phyloP scores from a whole-genome alignment of 2,797 vertebrate species.

The Botia kubotai region DNA sequence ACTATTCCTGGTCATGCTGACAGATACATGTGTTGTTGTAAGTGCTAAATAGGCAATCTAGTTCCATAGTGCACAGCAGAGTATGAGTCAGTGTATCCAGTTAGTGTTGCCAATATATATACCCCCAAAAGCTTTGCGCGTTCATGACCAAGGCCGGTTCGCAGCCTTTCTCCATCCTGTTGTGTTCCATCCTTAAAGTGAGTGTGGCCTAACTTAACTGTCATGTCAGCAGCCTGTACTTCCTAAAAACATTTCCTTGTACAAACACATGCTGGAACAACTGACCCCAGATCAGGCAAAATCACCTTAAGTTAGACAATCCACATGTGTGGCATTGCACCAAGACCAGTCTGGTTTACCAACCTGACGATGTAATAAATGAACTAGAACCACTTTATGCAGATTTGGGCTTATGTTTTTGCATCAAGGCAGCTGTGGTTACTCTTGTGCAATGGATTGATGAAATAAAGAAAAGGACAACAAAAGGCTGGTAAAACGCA shows the following conservation, averaged over 20 bases:
- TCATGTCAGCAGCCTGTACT: slow-evolving; percentile 80
- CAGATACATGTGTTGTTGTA: slow-evolving; percentile 51
- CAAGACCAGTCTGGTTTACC: slow-evolving; percentile 65
- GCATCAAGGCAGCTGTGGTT: slow-evolving; percentile 55
- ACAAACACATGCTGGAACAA: slow-evolving; percentile 64
- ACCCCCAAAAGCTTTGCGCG: slow-evolving; percentile 60
- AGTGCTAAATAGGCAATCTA: slow-evolving; percentile 51
- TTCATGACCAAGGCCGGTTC: slow-evolving; percentile 66
- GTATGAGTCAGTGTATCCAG: slow-evolving; percentile 58
- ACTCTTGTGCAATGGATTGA: slow-evolving; percentile 21
- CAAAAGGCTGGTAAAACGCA: slow-evolving; percentile 69
- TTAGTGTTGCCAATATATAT: slow-evolving; percentile 55
- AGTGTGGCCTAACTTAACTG: slow-evolving; percentile 64
- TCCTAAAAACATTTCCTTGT: slow-evolving; percentile 73
- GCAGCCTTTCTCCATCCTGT: slow-evolving; percentile 73
- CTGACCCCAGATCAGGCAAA: slow-evolving; percentile 71
- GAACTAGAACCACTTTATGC: slow-evolving; percentile 50
- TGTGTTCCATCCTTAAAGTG: slow-evolving; percentile 70
- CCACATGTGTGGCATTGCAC: slow-evolving; percentile 64
- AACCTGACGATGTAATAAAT: slow-evolving; percentile 43
- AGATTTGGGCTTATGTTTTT: slow-evolving; percentile 67
- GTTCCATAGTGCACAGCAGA: slow-evolving; percentile 47
- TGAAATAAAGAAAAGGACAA: slow-evolving; percentile 62
- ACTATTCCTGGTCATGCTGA: slow-evolving; percentile 50
- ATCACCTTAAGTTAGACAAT: slow-evolving; percentile 64